Evolutionary conservation across 2,797 vertebrate genomes (phyloP).

Genomic region (Peromyscus attwateri): DNA sequence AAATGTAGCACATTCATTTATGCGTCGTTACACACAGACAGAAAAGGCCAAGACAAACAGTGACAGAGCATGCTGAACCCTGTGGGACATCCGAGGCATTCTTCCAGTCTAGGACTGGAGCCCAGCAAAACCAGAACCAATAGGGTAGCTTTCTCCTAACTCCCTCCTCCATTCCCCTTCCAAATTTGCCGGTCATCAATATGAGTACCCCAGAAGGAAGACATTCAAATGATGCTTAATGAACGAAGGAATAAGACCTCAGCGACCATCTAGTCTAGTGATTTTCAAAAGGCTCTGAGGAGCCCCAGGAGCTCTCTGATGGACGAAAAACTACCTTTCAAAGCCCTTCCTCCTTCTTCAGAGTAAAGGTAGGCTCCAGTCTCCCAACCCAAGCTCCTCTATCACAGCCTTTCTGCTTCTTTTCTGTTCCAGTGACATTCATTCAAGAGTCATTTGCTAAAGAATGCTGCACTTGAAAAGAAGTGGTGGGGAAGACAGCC

Average conservation of each 20-base stretch:
- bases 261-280: neutral
- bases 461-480: neutral
- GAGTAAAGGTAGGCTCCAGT: neutral
- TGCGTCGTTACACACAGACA: neutral
- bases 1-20: constrained; percentile 77
- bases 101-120: constrained; percentile 31
- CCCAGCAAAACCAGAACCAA: neutral
- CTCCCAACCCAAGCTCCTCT: neutral
- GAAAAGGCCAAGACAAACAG: constrained; percentile 78
- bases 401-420: neutral
- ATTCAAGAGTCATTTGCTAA: neutral
- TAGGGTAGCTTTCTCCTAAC: neutral
- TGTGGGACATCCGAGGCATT: constrained; percentile 25
- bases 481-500: neutral
- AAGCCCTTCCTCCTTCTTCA: too few species aligned
- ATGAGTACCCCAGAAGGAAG: constrained; percentile 4
- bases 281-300: neutral
- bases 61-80: constrained; percentile 34
- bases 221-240: neutral
- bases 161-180: neutral
- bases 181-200: neutral
- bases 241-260: neutral
- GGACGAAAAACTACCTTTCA: too few species aligned
- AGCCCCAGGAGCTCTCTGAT: neutral
- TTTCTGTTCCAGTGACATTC: neutral